These are phyloP conservation scores for Drosophila rufa DNA, from an alignment of 1,140 invertebrate species.

Conservation along the genomic window DNA sequence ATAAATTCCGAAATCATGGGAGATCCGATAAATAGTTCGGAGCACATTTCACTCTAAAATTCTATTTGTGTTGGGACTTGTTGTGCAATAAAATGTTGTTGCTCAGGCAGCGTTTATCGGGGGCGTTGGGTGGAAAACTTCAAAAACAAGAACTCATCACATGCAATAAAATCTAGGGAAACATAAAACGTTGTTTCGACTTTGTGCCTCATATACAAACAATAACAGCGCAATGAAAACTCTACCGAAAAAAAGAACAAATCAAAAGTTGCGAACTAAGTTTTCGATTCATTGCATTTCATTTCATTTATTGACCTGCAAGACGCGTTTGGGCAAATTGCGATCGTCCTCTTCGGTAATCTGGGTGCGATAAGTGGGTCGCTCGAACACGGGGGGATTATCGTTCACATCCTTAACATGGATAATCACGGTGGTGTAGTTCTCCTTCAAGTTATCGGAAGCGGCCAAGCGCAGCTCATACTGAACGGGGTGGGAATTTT, in stretches of 20 bases:
- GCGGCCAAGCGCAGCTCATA: constrained; percentile 96
- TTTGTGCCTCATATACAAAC: constrained; percentile 32
- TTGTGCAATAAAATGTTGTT: constrained; percentile 45
- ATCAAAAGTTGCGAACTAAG: constrained; percentile 31
- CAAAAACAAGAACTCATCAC: constrained; percentile 50
- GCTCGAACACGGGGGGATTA: constrained; percentile 93
- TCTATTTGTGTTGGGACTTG: constrained; percentile 15
- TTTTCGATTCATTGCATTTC: constrained; percentile 13
- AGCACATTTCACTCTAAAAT: constrained; percentile 14
- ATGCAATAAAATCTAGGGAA: constrained; percentile 64
- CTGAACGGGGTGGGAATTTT: constrained; percentile 86
- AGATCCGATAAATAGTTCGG: constrained; percentile 10
- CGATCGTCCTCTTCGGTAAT: constrained; percentile 98
- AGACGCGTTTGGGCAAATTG: constrained; percentile 95
- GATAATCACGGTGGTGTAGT: constrained; percentile 97
- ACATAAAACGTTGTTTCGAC: constrained; percentile 27
- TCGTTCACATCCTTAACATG: constrained; percentile 98
- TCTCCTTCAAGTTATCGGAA: constrained; percentile 98
- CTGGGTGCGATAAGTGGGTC: constrained; percentile 96
- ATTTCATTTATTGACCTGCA: constrained; percentile 90
- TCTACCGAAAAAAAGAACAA: constrained; percentile 33
- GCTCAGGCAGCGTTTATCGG: constrained; percentile 37
- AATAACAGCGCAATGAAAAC: constrained; percentile 33
- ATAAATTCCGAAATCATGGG: constrained; percentile 7
- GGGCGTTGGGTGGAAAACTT: constrained; percentile 23